Conservation (phyloP, 2,888 invertebrate species). For the Syrista parreyssii region DNA sequence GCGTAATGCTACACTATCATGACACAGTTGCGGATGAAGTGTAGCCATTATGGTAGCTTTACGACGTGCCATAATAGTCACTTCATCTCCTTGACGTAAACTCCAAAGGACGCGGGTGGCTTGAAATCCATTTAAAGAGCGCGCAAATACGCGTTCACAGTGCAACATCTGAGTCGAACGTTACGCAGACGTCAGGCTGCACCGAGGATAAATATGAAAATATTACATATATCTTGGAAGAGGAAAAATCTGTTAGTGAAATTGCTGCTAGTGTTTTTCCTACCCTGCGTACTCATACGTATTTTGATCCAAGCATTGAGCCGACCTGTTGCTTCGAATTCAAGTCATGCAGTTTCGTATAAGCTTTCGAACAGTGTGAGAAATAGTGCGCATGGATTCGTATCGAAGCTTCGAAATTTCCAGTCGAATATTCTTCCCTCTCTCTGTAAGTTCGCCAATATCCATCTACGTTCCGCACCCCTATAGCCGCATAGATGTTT, state of each 20-base stretch:
- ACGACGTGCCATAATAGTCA: constrained; percentile 26
- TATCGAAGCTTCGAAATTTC: background rate
- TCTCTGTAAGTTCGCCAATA: constrained; percentile 13
- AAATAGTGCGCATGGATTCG: background rate
- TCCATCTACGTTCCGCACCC: constrained; percentile 26
- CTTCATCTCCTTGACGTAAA: constrained; percentile 26
- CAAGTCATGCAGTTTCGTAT: background rate
- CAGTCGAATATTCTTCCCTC: constrained; percentile 3
- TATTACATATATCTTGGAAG: background rate
- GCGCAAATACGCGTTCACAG: background rate
- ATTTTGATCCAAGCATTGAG: background rate
- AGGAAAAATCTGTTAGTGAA: background rate
- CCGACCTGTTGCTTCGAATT: constrained; percentile 22
- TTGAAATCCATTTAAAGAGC: background rate
- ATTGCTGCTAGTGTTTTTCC: background rate
- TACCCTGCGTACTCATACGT: background rate
- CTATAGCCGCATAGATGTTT: constrained; percentile 31
- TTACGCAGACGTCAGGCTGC: background rate
- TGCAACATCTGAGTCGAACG: background rate
- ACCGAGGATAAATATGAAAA: background rate
- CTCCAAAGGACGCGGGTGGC: background rate
- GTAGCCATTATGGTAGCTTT: constrained; percentile 23
- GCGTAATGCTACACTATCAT: background rate
- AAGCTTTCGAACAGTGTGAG: background rate
- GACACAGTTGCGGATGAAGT: constrained; percentile 5